Percentiles rank a stretch among this genome's conserved stretches.
Conservation (phyloP, 2,888 invertebrate species). For the Callosobruchus maculatus region DNA sequence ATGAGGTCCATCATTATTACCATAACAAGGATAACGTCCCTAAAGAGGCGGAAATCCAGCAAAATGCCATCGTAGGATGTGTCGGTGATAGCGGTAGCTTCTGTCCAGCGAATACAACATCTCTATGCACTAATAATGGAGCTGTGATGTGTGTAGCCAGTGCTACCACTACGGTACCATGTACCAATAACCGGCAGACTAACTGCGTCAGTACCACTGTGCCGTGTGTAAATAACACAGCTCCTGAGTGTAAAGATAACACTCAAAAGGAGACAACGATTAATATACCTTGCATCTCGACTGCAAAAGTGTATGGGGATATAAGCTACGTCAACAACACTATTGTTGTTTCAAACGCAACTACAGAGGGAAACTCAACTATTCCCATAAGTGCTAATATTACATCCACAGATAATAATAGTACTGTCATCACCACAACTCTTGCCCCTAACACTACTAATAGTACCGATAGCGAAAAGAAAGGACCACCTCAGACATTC, state of each 20-base stretch:
- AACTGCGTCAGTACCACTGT: conserved; percentile 40
- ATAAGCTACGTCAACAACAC: conserved; percentile 33
- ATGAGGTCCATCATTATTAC: conserved; percentile 45
- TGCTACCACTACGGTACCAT: conserved; percentile 38
- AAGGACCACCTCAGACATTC: conserved; percentile 25
- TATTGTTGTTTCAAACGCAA: conserved; percentile 20
- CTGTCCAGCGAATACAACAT: conserved; percentile 41
- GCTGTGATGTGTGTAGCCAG: conserved; percentile 45
- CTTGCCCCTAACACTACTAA: conserved; percentile 10
- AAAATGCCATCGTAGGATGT: conserved; percentile 41
- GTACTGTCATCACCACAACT: conserved; percentile 12
- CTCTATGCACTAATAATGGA: conserved; percentile 44
- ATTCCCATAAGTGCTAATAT: conserved; percentile 10
- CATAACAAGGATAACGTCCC: conserved; percentile 36
- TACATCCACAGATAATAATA: conserved; percentile 12
- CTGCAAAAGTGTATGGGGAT: conserved; percentile 33
- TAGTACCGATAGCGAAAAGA: neutral
- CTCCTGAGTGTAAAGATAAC: conserved; percentile 34
- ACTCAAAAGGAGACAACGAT: conserved; percentile 31
- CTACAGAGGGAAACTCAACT: conserved; percentile 13
- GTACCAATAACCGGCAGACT: conserved; percentile 31
- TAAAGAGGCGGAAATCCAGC: conserved; percentile 35
- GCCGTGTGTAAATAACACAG: conserved; percentile 39
- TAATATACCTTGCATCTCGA: conserved; percentile 40
- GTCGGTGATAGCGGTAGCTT: conserved; percentile 39